Evolutionary conservation across 2,888 invertebrate genomes (phyloP), one percentile per base, ranked within the genome.

Genomic region (Uropetala carovei): DNA sequence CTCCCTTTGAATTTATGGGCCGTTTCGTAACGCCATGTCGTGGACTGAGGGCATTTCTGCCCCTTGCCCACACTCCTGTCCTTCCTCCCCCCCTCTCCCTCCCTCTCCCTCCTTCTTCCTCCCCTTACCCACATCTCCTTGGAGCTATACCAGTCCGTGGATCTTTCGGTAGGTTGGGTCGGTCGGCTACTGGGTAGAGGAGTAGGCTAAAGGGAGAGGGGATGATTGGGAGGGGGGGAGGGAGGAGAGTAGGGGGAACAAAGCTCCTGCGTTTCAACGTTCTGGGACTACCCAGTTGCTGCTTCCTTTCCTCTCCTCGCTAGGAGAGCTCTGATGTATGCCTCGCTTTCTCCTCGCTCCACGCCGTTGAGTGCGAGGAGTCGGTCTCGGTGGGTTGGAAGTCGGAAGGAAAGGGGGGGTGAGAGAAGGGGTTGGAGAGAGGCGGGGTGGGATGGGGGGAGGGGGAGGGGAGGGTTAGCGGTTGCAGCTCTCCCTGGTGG

Each of bases 1-100:
- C 56, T 43, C 30, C 22, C 83, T 8, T 58, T 57, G 84, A 22
- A 85, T 85, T 85, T 85, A 85, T 85, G 84, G 56, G n/a, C 57
- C 58, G 84, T 85, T 85, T 58, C 84, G 84, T 57, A 56, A 85
- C 84, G 84, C 84, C n/a, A 56, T 22, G 84, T 85, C 84, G 84
- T 16, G 56, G 57, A 83, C 83, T 56, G 56, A 14, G 84, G 58
- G 84, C 22, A 85, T 85, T 58, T 85, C 84, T 85, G 22, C 84
- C 84, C 22, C n/a, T n/a, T 16, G 16, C 56, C 11, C 43, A 43
- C 83, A 11, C 30, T 11, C 18, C 16, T 18, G 9, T 5, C 0
- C 68, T 18, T 4, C n/a, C 9, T 7, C n/a, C 10, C 4, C 22
- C n/a, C 0, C 4, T 13, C 27, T 27, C 11, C 22, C 0, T 2